These are phyloP conservation scores for Abrostola tripartita DNA, from an alignment of 2,888 invertebrate species.

Conservation along the genomic window DNA sequence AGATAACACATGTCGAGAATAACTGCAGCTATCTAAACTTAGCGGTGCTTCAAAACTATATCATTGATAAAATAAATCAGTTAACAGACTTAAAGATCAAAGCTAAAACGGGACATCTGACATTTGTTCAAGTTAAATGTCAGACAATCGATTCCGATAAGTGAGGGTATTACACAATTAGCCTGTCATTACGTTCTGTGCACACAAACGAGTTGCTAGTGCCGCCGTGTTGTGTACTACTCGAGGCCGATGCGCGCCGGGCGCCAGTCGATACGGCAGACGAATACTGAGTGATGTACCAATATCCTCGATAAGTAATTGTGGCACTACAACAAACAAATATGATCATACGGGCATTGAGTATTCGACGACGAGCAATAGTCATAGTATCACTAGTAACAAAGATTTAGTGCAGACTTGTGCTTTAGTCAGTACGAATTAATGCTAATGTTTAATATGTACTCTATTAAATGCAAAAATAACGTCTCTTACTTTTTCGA, in stretches of 20 bases:
- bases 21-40: too few relatives aligned
- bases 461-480: too few relatives aligned
- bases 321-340: neutral
- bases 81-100: too few relatives aligned
- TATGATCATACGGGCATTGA: neutral
- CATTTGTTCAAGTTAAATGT: neutral
- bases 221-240: slow-evolving; percentile 31
- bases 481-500: too few relatives aligned
- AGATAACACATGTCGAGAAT: too few relatives aligned
- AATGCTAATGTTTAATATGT: too few relatives aligned
- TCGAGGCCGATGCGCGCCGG: slow-evolving; percentile 39
- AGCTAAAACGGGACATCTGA: neutral
- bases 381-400: too few relatives aligned
- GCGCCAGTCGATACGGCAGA: slow-evolving; percentile 26
- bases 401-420: too few relatives aligned
- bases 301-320: slow-evolving; percentile 1
- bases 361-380: too few relatives aligned
- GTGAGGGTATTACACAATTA: slow-evolving; percentile 21
- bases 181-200: slow-evolving; percentile 11
- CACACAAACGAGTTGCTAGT: slow-evolving; percentile 6
- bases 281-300: slow-evolving; percentile 25
- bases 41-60: too few relatives aligned
- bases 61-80: too few relatives aligned
- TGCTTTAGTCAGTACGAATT: too few relatives aligned
- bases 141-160: slow-evolving; percentile 10